Evolutionary conservation across 2,113 vertebrate genomes (phyloP), one percentile per base, ranked within the genome.

Genomic region (Takifugu flavidus): DNA sequence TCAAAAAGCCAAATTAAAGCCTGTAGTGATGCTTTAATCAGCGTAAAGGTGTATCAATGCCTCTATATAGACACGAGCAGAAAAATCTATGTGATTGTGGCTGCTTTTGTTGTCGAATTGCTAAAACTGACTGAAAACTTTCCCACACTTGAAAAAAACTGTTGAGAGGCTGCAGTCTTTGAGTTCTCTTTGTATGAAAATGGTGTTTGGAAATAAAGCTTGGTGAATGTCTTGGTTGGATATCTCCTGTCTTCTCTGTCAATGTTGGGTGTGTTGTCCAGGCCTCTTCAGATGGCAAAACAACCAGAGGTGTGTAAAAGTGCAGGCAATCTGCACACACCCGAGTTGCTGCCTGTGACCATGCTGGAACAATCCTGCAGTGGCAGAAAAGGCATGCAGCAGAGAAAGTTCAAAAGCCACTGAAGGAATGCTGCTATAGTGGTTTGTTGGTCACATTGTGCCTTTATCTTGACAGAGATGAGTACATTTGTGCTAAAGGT

Each of bases 381-480:
- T 13, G 46, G 34, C 28, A 56, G 58, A 72, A 62, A 76, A 65
- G 44, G 70, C 85, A 74, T 54, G 39, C 42, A 72, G 86, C 77
- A 71, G 66, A 15, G 71, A 83, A 70, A 65, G 82, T 72, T 83
- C 53, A 75, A 79, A 80, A 65, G 74, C 54, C 67, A 73, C 34
- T 25, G 52, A 74, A 75, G 47, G 79, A 82, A 81, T 79, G 68
- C 43, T 65, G 69, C 63, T 34, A 49, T 53, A 65, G 25, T 63
- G 74, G 45, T 56, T 56, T 59, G 27, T 55, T 57, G 70, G 49
- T 69, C 65, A 56, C 44, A 60, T 49, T 65, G 56, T 63, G 62
- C 67, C 73, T 78, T 74, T 76, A 72, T 82, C 80, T 80, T 67
- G 61, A 75, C 75, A 64, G 49, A 59, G 53, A 78, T 66, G 70